Evolutionary conservation across 2,113 vertebrate species (phyloP).

Genomic region (Gopherus flavomarginatus): DNA sequence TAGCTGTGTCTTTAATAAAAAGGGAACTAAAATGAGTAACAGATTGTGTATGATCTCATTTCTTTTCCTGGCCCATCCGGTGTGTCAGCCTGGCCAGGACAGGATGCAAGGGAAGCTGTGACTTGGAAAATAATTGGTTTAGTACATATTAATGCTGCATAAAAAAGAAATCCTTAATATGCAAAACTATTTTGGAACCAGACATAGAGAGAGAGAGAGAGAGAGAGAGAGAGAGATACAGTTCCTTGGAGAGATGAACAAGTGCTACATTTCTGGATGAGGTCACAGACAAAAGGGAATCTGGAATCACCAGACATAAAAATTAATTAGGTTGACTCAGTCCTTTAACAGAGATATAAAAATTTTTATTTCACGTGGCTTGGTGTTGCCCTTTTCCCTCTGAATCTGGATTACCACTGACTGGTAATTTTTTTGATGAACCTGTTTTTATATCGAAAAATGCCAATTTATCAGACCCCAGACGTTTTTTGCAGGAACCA

Average conservation of each 20-base stretch:
- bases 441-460: background rate
- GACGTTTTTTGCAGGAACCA: background rate
- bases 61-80: slow-evolving; percentile 59
- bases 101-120: slow-evolving; percentile 57
- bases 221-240: slow-evolving; percentile 21
- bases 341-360: slow-evolving; percentile 41
- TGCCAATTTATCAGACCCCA: background rate
- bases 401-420: background rate
- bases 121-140: slow-evolving; percentile 71
- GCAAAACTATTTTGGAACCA: slow-evolving; percentile 47
- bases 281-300: slow-evolving; percentile 43
- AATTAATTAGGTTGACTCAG: slow-evolving; percentile 68
- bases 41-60: slow-evolving; percentile 74
- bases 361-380: slow-evolving; percentile 4
- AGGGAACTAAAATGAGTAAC: slow-evolving; percentile 12
- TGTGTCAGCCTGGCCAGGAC: slow-evolving; percentile 59
- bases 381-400: background rate
- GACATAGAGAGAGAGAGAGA: slow-evolving; percentile 25
- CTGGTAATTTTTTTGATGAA: background rate
- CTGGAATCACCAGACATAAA: slow-evolving; percentile 53
- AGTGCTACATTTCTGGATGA: slow-evolving; percentile 69
- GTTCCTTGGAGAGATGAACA: slow-evolving; percentile 56
- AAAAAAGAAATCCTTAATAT: slow-evolving; percentile 62
- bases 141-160: slow-evolving; percentile 52
- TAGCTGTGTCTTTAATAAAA: slow-evolving; percentile 22